Evolutionary conservation across 1,140 invertebrate species (phyloP).

Genomic region (Diorhabda elongata): DNA sequence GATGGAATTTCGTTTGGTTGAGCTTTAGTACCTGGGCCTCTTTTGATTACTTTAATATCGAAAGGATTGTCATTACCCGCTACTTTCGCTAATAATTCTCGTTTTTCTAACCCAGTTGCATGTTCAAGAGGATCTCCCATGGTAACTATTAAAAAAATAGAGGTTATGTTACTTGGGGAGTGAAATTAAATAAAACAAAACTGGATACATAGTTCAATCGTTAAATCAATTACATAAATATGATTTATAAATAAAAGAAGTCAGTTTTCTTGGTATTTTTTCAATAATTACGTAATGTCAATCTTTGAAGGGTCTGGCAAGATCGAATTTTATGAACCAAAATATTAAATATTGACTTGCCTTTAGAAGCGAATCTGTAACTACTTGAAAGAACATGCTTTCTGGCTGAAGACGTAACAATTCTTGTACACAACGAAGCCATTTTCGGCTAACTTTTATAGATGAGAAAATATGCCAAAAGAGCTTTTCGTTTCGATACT

Average conservation of each 20-base stretch:
- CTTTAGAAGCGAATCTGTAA: slow-evolving; percentile 47
- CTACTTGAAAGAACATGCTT: slow-evolving; percentile 50
- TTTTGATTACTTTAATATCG: slow-evolving; percentile 75
- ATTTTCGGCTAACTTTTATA: slow-evolving; percentile 46
- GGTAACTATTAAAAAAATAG: slow-evolving; percentile 48
- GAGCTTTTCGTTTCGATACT: neutral
- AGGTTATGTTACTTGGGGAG: slow-evolving; percentile 11
- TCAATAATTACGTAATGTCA: slow-evolving; percentile 31
- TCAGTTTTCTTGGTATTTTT: slow-evolving; percentile 7
- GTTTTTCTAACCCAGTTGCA: slow-evolving; percentile 88
- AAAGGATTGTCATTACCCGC: slow-evolving; percentile 91
- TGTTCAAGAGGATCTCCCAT: slow-evolving; percentile 85
- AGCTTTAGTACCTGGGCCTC: slow-evolving; percentile 77
- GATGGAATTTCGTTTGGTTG: slow-evolving; percentile 87
- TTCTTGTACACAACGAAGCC: slow-evolving; percentile 56
- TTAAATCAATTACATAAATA: neutral
- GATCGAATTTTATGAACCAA: neutral
- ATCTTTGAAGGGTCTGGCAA: slow-evolving; percentile 12
- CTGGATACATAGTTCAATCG: neutral
- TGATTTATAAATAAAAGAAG: no score
- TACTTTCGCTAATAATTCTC: slow-evolving; percentile 76
- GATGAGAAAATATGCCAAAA: slow-evolving; percentile 2
- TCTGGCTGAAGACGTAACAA: slow-evolving; percentile 50
- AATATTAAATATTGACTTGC: slow-evolving; percentile 37
- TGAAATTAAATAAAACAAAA: neutral